These are phyloP conservation scores for Cerastis leucographa DNA, from an alignment of 2,888 invertebrate species.

Conservation along the genomic window DNA sequence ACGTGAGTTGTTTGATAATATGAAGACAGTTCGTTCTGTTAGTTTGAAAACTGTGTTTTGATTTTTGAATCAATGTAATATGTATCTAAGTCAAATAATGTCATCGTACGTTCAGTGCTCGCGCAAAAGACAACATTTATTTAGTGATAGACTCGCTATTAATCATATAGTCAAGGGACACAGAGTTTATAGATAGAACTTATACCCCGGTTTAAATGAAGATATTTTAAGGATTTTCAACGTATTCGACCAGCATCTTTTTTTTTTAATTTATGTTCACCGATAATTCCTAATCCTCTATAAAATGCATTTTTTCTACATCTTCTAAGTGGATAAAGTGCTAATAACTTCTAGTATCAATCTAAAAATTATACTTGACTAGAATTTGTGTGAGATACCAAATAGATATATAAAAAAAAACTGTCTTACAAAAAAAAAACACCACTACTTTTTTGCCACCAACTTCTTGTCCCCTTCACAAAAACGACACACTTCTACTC, in stretches of 20 bases:
- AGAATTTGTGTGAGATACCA: no score
- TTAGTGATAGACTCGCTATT: neutral
- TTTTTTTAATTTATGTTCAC: no score
- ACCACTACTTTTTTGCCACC: no score
- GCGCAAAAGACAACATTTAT: neutral
- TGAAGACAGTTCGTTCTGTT: neutral
- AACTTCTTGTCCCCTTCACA: neutral
- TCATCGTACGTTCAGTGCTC: no score
- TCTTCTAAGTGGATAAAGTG: no score
- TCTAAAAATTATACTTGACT: no score
- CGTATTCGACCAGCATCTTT: no score
- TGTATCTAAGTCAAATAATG: neutral
- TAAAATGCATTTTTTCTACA: no score
- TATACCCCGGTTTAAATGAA: neutral
- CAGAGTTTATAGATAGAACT: neutral
- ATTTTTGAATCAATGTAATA: neutral
- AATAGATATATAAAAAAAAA: no score
- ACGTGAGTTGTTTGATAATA: conserved; percentile 37
- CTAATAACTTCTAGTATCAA: no score
- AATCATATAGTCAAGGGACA: neutral
- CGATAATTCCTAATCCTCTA: no score
- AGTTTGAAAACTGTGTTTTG: neutral
- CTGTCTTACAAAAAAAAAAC: no score
- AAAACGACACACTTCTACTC: neutral
- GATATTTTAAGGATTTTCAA: neutral